These are phyloP conservation scores for Melanitta fusca DNA, from an alignment of 2,797 vertebrate species.

Conservation along the genomic window DNA sequence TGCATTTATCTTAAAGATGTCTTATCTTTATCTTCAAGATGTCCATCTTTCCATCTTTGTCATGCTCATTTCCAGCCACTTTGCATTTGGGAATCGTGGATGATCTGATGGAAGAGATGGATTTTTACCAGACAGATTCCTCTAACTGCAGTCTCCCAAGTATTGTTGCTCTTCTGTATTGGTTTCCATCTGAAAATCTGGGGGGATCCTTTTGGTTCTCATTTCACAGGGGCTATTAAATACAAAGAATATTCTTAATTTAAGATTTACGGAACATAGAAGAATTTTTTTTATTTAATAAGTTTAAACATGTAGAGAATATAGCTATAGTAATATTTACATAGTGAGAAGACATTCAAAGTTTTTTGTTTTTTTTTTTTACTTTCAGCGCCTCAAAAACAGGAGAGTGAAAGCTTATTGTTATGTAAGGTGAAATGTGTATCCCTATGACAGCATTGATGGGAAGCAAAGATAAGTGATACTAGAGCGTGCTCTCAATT, in stretches of 20 bases:
- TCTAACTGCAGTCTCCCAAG: not conserved
- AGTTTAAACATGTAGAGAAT: conserved; percentile 10
- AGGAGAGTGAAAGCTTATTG: not conserved
- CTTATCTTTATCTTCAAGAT: not conserved
- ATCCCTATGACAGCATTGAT: not conserved
- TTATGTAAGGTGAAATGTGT: not conserved
- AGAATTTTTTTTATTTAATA: conserved; percentile 1
- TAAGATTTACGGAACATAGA: not conserved
- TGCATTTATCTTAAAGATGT: not conserved
- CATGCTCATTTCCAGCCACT: rapidly evolving
- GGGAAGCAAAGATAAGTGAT: not conserved
- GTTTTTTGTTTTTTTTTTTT: conserved; percentile 31
- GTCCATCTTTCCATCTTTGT: not conserved
- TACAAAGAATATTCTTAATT: not conserved
- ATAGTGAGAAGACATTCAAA: conserved; percentile 1
- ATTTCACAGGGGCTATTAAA: not conserved
- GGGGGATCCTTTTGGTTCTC: not conserved
- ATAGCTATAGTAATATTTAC: not conserved
- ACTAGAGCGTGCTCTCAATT: rapidly evolving
- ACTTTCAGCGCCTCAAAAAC: conserved; percentile 13
- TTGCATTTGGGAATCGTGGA: not conserved
- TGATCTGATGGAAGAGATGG: not conserved
- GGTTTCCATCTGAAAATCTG: not conserved
- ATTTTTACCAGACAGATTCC: not conserved
- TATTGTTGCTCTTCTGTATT: not conserved